Evolutionary conservation across 37 sponge, comb jelly and placozoan genomes (phyloP), one percentile per base, ranked within the genome.

Genomic region (Hormiphora californensis): DNA sequence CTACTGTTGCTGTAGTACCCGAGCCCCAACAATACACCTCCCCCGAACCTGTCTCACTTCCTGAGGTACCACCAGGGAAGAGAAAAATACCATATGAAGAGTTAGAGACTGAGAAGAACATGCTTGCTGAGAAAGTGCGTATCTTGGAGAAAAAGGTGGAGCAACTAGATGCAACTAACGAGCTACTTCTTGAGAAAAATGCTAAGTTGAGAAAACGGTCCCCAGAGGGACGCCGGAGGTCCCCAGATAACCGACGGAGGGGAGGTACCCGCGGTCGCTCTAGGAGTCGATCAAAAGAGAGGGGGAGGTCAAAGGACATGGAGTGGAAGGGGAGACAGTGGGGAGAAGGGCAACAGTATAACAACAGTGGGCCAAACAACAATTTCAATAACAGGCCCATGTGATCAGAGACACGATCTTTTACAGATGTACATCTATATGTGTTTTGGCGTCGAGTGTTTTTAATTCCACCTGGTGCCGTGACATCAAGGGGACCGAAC

Each of bases 91-190:
- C 81, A 1, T 73, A 73, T 46, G 81, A 73, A 19, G 81, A 73
- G 81, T 19, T 73, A 22, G 81, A 73, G 0, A 73, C 43, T 30
- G 81, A 73, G 81, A 27, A 46, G 81, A 73, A 73, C 46, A 73
- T 73, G 81, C 38, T 73, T 23, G 43, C 40, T 4, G 81, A 73
- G 81, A 73, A 73, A 28, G 81, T 73, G 7, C 40, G 43, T 43
- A 73, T 73, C 25, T 28, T 73, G 44, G 81, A 73, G 81, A 73
- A 73, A 46, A 73, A 73, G 44, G 81, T 73, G 17, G 81, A 73
- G 46, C 41, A 39, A 22, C 46, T 73, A 1, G 81, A 73, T 73
- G 81, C 81, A 19, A 46, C 81, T 41, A 73, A 73, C 27, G 81
- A 73, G 17, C 46, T 73, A 28, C 81, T 73, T 3, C 23, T 73